Evolutionary conservation across 2,113 vertebrate genomes (phyloP), one percentile per base, ranked within the genome.

Genomic region (Butastur rufipennis): DNA sequence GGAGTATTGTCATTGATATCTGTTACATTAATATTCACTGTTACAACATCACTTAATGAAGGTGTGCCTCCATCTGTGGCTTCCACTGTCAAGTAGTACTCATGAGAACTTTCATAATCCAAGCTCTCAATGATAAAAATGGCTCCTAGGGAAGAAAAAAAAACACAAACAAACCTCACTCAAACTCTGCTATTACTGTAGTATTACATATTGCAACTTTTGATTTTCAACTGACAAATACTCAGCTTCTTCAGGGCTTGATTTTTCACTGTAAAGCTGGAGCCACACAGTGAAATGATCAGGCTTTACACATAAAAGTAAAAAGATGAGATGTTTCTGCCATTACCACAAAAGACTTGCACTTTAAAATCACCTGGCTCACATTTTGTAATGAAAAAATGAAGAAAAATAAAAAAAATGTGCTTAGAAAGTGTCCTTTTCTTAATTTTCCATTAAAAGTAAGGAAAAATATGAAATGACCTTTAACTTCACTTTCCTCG

Each of bases 1-100:
- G 99, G 99, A 23, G 93, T 97, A 95, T 99, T 99, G 96, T 99
- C 99, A 11, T 99, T 99, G 92, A 99, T 98, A 70, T 99, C 99
- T 0, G 99, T 99, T 78, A 99, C 97, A 25, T 99, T 99, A 92
- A 99, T 98, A 97, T 98, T 99, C 94, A 99, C 99, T 1, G 99
- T 99, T 14, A 99, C 99, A 83, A 99, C 98, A 84, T 99, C 99
- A 42, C 99, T 99, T 56, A 99, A 95, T 0, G 99, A 98, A 9
- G 99, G 99, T 0, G 99, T 98, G 81, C 99, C 99, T 34, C 99
- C 99, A 63, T 99, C 99, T 18, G 98, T 99, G 71, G 99, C 99
- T 97, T 99, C 99, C 19, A 99, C 95, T 2, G 99, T 99, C 93
- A 99, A 98, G 97, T 99, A 99, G 96, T 99, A 99, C 55, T 99